A percentile compares a stretch with the other conserved stretches of the same genome.
Evolutionary conservation across 1,140 invertebrate species (phyloP).

Genomic region (Macrocentrus cingulum): DNA sequence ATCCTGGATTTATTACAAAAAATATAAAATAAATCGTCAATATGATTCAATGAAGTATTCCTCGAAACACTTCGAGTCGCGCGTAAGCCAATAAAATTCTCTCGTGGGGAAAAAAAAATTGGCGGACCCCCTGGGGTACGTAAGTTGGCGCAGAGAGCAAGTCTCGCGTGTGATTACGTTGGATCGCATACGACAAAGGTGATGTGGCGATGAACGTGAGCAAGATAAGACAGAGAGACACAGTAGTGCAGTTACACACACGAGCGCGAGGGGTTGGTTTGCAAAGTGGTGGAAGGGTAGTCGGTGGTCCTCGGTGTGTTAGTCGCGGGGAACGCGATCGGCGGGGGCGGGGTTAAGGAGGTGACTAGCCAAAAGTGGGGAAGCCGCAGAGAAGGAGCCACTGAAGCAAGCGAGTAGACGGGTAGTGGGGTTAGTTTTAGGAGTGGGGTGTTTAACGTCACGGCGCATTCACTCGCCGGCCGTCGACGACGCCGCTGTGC

Average conservation of each 20-base stretch:
- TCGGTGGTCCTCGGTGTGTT: slow-evolving; percentile 35
- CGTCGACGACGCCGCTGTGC: slow-evolving; percentile 53
- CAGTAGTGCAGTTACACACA: background rate
- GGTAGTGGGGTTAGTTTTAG: slow-evolving; percentile 38
- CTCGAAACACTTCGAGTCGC: too few species aligned
- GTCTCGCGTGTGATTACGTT: too few species aligned
- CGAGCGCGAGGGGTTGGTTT: slow-evolving; percentile 25
- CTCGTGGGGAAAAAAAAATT: too few species aligned
- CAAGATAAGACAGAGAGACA: too few species aligned
- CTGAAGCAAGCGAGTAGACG: background rate
- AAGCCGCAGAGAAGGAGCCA: slow-evolving; percentile 11
- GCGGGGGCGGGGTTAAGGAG: slow-evolving; percentile 33
- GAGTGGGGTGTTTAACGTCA: slow-evolving; percentile 49
- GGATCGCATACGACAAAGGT: too few species aligned
- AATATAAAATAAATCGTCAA: too few species aligned
- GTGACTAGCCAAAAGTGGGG: slow-evolving; percentile 23
- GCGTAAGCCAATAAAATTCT: too few species aligned
- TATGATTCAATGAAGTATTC: too few species aligned
- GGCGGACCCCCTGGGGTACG: too few species aligned
- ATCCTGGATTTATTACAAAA: too few species aligned
- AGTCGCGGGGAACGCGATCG: slow-evolving; percentile 25
- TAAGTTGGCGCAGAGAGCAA: too few species aligned
- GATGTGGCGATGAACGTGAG: too few species aligned
- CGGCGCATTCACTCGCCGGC: slow-evolving; percentile 57
- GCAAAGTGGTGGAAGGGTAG: slow-evolving; percentile 35